A percentile compares a stretch with the other conserved stretches of the same genome.
These are phyloP conservation scores for Habropoda laboriosa DNA, from an alignment of 1,140 invertebrate species.

Conservation along the genomic window DNA sequence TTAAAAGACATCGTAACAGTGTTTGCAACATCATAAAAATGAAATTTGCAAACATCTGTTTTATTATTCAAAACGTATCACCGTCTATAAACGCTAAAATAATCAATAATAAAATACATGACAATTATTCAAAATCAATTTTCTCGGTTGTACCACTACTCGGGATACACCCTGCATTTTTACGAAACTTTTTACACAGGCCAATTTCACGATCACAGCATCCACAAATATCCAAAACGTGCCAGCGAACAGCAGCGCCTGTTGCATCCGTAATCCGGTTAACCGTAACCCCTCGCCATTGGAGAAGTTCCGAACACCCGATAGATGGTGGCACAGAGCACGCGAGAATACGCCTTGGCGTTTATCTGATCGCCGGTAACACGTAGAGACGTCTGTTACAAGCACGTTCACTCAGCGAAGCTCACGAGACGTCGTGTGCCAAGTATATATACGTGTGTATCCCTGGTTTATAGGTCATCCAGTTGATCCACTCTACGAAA, in stretches of 20 bases:
- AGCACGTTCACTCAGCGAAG: constrained; percentile 18
- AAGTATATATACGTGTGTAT: constrained; percentile 29
- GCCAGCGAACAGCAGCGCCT: background rate
- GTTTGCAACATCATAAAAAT: too few relatives aligned
- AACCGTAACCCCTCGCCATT: background rate
- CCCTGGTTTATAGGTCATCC: constrained; percentile 60
- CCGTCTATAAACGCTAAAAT: too few relatives aligned
- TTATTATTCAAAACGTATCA: too few relatives aligned
- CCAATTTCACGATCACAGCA: too few relatives aligned
- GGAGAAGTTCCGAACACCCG: background rate
- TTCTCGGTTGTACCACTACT: too few relatives aligned
- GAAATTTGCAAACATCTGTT: too few relatives aligned
- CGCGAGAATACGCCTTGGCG: constrained; percentile 41
- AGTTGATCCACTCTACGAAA: constrained; percentile 35
- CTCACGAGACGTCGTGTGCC: background rate
- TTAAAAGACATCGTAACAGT: too few relatives aligned
- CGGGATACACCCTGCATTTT: too few relatives aligned
- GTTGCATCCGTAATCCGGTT: background rate
- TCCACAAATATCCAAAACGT: too few relatives aligned
- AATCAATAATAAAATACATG: too few relatives aligned
- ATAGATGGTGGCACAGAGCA: background rate
- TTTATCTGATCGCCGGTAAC: constrained; percentile 60
- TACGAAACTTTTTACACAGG: too few relatives aligned
- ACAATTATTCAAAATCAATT: too few relatives aligned
- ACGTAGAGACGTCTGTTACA: constrained; percentile 47